Conservation (phyloP, 2,113 vertebrate species). For the Eidolon helvum region DNA sequence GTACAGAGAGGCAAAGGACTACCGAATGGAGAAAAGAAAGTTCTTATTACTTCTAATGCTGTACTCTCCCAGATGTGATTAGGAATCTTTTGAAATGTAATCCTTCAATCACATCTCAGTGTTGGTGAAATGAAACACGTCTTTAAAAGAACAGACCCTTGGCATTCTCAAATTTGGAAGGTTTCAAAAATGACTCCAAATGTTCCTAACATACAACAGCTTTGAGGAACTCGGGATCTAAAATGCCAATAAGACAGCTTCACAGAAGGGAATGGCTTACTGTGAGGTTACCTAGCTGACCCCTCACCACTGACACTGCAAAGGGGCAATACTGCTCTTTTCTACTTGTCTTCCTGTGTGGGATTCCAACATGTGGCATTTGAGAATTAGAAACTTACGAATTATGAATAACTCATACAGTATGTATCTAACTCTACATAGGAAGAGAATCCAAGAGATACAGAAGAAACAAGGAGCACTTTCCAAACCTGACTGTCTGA, state of each 20-base stretch:
- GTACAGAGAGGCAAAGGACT: background rate
- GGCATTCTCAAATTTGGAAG: background rate
- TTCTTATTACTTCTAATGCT: background rate
- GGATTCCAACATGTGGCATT: background rate
- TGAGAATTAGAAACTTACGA: background rate
- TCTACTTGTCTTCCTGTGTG: background rate
- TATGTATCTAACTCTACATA: background rate
- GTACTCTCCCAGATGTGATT: background rate
- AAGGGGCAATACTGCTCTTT: background rate
- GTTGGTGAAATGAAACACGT: background rate
- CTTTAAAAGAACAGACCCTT: background rate
- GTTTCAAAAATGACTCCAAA: conserved; percentile 33
- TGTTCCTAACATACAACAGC: background rate
- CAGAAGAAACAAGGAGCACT: background rate
- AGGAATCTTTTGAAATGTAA: conserved; percentile 30
- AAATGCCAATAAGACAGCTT: background rate
- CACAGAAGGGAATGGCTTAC: background rate
- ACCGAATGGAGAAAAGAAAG: background rate
- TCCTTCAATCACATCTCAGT: background rate
- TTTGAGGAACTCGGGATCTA: background rate
- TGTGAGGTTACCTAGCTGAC: background rate
- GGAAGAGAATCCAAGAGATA: background rate
- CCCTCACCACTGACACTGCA: background rate
- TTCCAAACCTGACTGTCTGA: background rate
- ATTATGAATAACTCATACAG: background rate